Evolutionary conservation across 2,888 invertebrate species (phyloP).

Genomic region (Macropis europaea): DNA sequence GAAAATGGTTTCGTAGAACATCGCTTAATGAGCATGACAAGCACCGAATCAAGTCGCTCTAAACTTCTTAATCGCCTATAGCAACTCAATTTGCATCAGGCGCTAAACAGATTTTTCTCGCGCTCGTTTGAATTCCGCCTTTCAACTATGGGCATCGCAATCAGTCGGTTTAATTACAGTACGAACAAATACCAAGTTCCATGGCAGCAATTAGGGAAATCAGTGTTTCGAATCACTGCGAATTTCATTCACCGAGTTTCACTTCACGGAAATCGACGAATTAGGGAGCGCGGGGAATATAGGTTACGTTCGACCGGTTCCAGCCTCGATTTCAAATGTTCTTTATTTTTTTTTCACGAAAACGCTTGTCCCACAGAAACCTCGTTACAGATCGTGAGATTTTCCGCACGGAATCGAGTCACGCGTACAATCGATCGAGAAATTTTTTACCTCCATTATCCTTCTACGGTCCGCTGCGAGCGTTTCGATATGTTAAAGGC

Average conservation of each 20-base stretch:
- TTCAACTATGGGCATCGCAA: background rate
- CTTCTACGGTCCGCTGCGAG: slow-evolving; percentile 9
- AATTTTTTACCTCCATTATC: slow-evolving; percentile 21
- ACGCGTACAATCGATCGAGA: background rate
- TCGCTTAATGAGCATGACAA: background rate
- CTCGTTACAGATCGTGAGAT: slow-evolving; percentile 1
- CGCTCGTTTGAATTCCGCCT: background rate
- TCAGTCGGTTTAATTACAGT: background rate
- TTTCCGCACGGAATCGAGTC: slow-evolving; percentile 1
- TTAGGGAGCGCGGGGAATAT: no score
- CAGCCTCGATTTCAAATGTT: background rate
- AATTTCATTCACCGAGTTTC: slow-evolving; percentile 1
- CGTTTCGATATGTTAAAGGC: slow-evolving; percentile 17
- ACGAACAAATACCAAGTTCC: background rate
- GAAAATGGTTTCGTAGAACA: background rate
- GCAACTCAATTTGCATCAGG: background rate
- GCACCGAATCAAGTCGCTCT: background rate
- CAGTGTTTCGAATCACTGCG: background rate
- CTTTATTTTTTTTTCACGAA: no score
- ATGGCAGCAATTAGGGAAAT: background rate
- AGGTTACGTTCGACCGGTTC: no score
- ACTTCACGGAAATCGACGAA: background rate
- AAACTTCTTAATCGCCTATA: background rate
- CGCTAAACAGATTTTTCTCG: background rate
- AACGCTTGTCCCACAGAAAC: background rate